Percentiles rank a stretch among this genome's conserved stretches.
These are phyloP conservation scores for Drymodes brunneopygia DNA, from an alignment of 2,113 vertebrate species.

Conservation along the genomic window DNA sequence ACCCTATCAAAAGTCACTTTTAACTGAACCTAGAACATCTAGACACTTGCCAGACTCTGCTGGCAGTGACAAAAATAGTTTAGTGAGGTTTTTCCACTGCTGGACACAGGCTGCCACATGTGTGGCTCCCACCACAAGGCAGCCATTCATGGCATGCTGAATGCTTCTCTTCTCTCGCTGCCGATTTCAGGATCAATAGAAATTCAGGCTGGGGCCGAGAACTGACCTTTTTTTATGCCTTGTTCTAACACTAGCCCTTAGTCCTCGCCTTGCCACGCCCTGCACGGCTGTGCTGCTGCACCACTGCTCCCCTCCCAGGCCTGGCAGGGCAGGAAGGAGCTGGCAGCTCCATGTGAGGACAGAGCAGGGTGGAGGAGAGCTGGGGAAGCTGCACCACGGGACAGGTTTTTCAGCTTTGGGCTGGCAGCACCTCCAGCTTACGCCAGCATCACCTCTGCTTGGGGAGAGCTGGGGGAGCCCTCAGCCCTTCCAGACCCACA, in stretches of 20 bases:
- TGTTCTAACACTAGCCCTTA: not conserved
- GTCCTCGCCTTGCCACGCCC: not conserved
- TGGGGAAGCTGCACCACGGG: rapidly evolving
- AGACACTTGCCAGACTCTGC: not conserved
- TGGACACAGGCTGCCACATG: constrained; percentile 1
- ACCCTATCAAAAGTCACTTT: not conserved
- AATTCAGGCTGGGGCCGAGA: not conserved
- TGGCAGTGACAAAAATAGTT: constrained; percentile 27
- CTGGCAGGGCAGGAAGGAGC: not conserved
- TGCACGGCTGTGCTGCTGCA: not conserved
- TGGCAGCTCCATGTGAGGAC: not conserved
- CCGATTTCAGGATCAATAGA: not conserved
- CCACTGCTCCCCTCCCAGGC: not conserved
- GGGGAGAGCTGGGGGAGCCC: not conserved
- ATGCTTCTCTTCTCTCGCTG: constrained; percentile 22
- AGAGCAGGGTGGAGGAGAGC: not conserved
- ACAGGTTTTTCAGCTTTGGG: not conserved
- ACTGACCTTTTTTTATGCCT: constrained; percentile 26
- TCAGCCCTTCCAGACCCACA: not conserved
- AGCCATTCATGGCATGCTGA: constrained; percentile 38
- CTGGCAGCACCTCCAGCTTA: not conserved
- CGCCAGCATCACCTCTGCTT: rapidly evolving
- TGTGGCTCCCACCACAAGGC: constrained; percentile 23
- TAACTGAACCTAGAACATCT: not conserved
- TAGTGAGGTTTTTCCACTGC: constrained; percentile 37